Conservation (phyloP, 2,797 vertebrate species). For the Astyanax mexicanus region DNA sequence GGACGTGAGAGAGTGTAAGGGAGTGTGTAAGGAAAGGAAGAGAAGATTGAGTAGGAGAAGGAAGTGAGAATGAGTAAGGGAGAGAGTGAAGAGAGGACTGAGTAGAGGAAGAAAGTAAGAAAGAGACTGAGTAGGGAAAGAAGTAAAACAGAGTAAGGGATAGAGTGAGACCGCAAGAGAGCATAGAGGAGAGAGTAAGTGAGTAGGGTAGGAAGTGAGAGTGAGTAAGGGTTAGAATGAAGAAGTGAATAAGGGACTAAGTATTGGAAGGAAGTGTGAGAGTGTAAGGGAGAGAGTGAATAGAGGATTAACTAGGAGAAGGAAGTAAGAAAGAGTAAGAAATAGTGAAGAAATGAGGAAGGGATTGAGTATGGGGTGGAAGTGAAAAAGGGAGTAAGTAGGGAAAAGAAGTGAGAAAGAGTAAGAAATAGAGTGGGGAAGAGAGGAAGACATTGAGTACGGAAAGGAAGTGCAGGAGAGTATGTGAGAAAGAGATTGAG, state of each 20-base stretch:
- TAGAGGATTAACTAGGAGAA: too few species aligned
- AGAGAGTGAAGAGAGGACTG: not conserved
- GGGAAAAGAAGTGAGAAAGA: not conserved
- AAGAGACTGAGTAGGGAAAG: not conserved
- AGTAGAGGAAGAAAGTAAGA: not conserved
- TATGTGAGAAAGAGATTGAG: not conserved
- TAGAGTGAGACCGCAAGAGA: not conserved
- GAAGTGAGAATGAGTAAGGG: not conserved
- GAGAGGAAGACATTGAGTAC: not conserved
- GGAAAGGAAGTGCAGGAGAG: not conserved
- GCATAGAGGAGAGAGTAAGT: constrained; percentile 20
- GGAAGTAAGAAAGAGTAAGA: not conserved
- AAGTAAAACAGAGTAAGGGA: not conserved
- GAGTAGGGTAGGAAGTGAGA: constrained; percentile 2
- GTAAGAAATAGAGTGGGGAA: too few species aligned
- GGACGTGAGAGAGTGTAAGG: not conserved
- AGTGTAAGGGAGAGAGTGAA: not conserved
- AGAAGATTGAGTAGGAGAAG: not conserved
- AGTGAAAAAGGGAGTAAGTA: not conserved
- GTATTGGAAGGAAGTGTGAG: too few species aligned
- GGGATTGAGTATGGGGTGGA: not conserved
- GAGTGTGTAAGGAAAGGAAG: too few species aligned
- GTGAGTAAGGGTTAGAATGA: not conserved
- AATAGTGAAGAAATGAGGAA: not conserved
- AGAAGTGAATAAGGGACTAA: not conserved